Evolutionary conservation across 1,140 invertebrate genomes (phyloP).

Genomic region (Heliconius himera): DNA sequence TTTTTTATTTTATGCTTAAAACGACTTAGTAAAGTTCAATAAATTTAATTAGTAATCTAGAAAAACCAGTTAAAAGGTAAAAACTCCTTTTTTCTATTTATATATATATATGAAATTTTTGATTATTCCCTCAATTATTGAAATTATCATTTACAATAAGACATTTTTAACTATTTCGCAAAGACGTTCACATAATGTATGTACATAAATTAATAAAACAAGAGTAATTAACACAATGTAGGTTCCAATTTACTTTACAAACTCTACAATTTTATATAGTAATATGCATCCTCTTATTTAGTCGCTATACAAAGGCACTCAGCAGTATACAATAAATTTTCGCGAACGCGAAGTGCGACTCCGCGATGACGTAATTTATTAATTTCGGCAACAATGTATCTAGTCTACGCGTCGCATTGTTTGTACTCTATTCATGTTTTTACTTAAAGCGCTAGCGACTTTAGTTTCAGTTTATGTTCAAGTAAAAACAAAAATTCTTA

Average conservation of each 20-base stretch:
- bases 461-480: background rate
- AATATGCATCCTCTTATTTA: constrained; percentile 19
- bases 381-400: constrained; percentile 24
- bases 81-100: no score
- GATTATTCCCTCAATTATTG: no score
- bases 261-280: constrained; percentile 10
- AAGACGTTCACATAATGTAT: background rate
- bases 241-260: background rate
- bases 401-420: background rate
- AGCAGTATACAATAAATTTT: constrained; percentile 14
- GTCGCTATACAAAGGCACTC: constrained; percentile 8
- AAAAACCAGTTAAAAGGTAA: no score
- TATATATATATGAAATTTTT: no score
- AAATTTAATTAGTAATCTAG: no score
- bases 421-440: constrained; percentile 1
- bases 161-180: background rate
- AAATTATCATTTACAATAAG: no score
- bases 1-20: no score
- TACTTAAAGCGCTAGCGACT: constrained; percentile 3
- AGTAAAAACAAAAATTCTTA: background rate
- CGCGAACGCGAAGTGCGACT: constrained; percentile 13
- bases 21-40: no score
- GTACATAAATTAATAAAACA: background rate
- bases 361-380: constrained; percentile 24
- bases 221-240: background rate